These are phyloP conservation scores for Psittacula echo DNA, from an alignment of 2,797 vertebrate species.

Conservation along the genomic window DNA sequence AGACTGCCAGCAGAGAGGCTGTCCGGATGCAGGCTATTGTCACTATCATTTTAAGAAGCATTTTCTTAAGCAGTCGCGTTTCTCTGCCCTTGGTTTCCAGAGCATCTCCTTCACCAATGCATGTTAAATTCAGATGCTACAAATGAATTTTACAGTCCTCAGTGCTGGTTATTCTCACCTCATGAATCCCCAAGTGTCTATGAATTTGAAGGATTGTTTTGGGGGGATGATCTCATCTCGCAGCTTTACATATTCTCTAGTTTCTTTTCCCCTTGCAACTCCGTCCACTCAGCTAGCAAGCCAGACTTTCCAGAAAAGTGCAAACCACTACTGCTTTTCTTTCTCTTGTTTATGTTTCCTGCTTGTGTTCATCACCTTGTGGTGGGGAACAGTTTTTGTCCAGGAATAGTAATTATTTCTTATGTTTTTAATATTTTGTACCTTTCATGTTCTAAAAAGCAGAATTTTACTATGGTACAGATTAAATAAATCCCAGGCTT, in stretches of 20 bases:
- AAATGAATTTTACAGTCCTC: conserved; percentile 72
- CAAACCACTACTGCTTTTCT: conserved; percentile 27
- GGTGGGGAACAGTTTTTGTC: background rate
- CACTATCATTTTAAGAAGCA: background rate
- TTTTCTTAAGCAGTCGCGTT: background rate
- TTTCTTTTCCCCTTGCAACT: conserved; percentile 67
- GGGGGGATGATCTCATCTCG: conserved; percentile 75
- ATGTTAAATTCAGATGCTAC: conserved; percentile 56
- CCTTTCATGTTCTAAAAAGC: conserved; percentile 28
- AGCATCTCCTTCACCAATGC: background rate
- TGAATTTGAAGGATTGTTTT: conserved; percentile 67
- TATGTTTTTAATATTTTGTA: conserved; percentile 8
- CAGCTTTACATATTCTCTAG: conserved; percentile 69
- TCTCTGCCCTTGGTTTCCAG: conserved; percentile 8
- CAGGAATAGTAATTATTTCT: background rate
- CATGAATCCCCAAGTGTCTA: conserved; percentile 74
- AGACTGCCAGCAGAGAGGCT: conserved; percentile 5
- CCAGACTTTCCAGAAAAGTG: conserved; percentile 64
- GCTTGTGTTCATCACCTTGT: background rate
- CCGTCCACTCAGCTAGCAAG: conserved; percentile 25
- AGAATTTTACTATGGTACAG: background rate
- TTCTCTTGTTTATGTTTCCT: conserved; percentile 36
- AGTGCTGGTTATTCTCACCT: conserved; percentile 68
- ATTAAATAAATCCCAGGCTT: conserved; percentile 16
- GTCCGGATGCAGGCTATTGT: conserved; percentile 21